A percentile compares a stretch with the other conserved stretches of the same genome.
Conservation (phyloP, 1,140 invertebrate species). For the Drosophila kurseongensis region DNA sequence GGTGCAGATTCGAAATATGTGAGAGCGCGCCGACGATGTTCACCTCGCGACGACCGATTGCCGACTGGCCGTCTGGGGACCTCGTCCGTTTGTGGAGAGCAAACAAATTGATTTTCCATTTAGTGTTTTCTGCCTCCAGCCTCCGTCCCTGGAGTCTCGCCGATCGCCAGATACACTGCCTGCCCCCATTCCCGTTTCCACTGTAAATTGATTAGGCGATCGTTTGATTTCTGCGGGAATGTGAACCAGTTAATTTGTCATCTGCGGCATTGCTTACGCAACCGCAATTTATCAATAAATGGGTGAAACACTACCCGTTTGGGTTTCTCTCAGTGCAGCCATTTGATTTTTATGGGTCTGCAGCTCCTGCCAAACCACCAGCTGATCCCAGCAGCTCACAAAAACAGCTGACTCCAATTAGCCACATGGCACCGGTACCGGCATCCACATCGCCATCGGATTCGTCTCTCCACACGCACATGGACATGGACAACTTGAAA, state of each 20-base stretch:
- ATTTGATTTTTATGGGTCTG: constrained; percentile 32
- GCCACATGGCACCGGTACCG: constrained; percentile 63
- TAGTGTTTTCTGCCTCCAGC: constrained; percentile 47
- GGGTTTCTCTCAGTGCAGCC: constrained; percentile 52
- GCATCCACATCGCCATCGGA: neutral
- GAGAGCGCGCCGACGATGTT: constrained; percentile 33
- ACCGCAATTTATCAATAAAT: neutral
- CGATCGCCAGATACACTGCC: constrained; percentile 53
- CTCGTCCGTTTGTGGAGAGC: constrained; percentile 52
- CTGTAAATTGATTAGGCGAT: constrained; percentile 61
- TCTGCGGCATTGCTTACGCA: constrained; percentile 19
- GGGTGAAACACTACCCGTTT: neutral
- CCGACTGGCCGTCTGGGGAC: constrained; percentile 57
- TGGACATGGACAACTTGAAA: constrained; percentile 11
- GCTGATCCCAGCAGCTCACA: constrained; percentile 60
- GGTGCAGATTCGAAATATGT: neutral
- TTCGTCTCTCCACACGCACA: constrained; percentile 5
- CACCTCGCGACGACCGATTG: constrained; percentile 54
- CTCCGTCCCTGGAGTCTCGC: constrained; percentile 13
- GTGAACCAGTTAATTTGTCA: constrained; percentile 50
- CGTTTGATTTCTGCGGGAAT: constrained; percentile 65
- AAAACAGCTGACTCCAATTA: constrained; percentile 82
- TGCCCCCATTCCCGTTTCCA: neutral
- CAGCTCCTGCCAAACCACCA: constrained; percentile 64
- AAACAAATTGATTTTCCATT: constrained; percentile 80